Base-by-base conservation (phyloP, 2,797 vertebrate species). In the Philypnodon macrostomus region DNA sequence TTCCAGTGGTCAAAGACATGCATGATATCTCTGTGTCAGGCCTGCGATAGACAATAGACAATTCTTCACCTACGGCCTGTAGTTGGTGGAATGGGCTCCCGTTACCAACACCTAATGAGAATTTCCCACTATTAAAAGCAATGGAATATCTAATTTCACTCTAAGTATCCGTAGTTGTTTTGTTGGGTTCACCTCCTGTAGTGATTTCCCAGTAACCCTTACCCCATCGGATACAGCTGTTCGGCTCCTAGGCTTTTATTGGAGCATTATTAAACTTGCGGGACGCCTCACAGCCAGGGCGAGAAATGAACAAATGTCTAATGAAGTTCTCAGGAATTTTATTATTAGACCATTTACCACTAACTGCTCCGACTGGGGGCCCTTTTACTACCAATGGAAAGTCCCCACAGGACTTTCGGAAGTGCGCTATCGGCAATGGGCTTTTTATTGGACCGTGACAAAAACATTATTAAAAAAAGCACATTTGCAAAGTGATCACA, bases 261-360 rank as follows among this genome's bases (percentile, higher is more conserved):
- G 38, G 41, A 10, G 5, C 33, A 41, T 51, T 48, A 63, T 66
- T 47, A 18, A 60, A 55, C 47, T 44, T 3, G 45, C 26, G 47
- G 61, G 50, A 49, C 11, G 0, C 9, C 16, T 2, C 12, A 34
- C 5, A 41, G 34, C 21, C 16, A n/a, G 15, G 27, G 12, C 10
- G 24, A 66, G 47, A 59, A 31, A n/a, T 27, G 31, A 17, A 39
- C 26, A 40, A 47, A 52, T 29, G 33, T 13, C 41, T 26, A 54
- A 38, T 73, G 52, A 70, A 39, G 63, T 61, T 61, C 66, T 57
- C 55, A 63, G 44, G 63, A 66, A 63, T 58, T 11, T 24, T 52
- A 11, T 18, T 21, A 27, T 52, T 40, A 26, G 36, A 39, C 17
- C 1, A 49, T 59, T 60, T 62, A 23, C 38, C 49, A 42, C 36